Percentiles rank a stretch among this genome's conserved stretches.
Conservation (phyloP, 2,888 invertebrate species). For the Lathronympha strigana region DNA sequence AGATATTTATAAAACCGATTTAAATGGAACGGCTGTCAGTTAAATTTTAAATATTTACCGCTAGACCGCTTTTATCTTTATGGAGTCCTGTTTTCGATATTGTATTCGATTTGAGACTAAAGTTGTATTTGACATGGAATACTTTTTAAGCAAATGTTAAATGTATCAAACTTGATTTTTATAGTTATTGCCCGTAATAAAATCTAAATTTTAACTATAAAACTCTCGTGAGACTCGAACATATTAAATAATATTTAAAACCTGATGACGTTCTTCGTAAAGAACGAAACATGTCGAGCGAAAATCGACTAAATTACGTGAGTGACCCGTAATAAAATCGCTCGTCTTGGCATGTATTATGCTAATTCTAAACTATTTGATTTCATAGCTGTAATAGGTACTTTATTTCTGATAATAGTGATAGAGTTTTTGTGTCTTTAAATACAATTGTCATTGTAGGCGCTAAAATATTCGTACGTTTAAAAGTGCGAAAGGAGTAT, state of each 20-base stretch:
- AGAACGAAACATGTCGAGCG: too few species aligned
- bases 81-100: conserved; percentile 18
- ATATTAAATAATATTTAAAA: too few species aligned
- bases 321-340: conserved; percentile 1
- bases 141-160: conserved; percentile 21
- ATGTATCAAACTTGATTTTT: conserved; percentile 25
- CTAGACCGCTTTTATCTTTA: conserved; percentile 14
- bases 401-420: neutral
- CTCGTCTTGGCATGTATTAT: conserved; percentile 19
- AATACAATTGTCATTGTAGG: neutral
- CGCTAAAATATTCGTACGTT: too few species aligned
- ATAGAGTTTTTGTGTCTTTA: neutral
- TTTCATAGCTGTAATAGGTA: conserved; percentile 4
- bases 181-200: conserved; percentile 8
- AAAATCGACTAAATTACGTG: too few species aligned
- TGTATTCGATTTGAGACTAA: conserved; percentile 7
- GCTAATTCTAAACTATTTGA: conserved; percentile 17
- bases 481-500: too few species aligned
- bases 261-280: too few species aligned
- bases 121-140: conserved; percentile 6
- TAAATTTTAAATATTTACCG: conserved; percentile 24
- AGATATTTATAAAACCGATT: conserved; percentile 21
- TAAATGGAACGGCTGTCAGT: conserved; percentile 7
- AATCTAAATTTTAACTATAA: too few species aligned
- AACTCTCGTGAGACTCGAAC: too few species aligned